Percentiles rank a stretch among this genome's conserved stretches.
Conservation (phyloP, 2,797 vertebrate species). For the Crypturellus tataupa region DNA sequence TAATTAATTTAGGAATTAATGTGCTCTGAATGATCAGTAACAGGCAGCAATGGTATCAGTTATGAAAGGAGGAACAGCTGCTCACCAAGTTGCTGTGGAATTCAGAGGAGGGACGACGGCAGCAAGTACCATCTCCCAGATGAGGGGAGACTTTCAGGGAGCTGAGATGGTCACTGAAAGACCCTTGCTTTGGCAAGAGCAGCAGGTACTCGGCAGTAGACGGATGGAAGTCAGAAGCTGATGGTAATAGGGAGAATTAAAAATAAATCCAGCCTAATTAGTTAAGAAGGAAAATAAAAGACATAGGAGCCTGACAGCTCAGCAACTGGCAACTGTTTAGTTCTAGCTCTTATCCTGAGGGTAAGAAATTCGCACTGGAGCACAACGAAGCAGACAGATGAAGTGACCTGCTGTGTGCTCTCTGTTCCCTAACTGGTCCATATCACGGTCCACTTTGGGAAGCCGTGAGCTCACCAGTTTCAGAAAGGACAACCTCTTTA, state of each 20-base stretch:
- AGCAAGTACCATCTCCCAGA: neutral
- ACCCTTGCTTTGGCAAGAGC: constrained; percentile 47
- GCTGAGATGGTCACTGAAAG: constrained; percentile 13
- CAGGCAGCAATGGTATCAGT: neutral
- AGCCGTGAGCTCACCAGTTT: neutral
- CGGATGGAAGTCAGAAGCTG: constrained; percentile 35
- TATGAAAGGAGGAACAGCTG: constrained; percentile 22
- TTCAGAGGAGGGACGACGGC: neutral
- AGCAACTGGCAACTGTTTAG: constrained; percentile 13
- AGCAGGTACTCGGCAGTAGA: constrained; percentile 28
- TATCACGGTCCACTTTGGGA: neutral
- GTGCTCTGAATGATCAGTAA: constrained; percentile 51
- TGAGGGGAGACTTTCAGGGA: neutral
- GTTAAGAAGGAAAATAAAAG: neutral
- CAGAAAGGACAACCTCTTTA: neutral
- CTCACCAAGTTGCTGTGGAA: constrained; percentile 20
- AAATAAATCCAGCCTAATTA: constrained; percentile 67
- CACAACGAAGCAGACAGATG: neutral
- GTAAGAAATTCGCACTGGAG: neutral
- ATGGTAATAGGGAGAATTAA: constrained; percentile 23
- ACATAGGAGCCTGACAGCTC: neutral
- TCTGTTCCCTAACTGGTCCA: neutral
- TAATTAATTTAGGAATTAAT: neutral
- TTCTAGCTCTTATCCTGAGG: neutral
- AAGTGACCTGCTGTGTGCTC: neutral